Evolutionary conservation across 2,797 vertebrate genomes (phyloP), one percentile per base, ranked within the genome.

Genomic region (Moxostoma hubbsi): DNA sequence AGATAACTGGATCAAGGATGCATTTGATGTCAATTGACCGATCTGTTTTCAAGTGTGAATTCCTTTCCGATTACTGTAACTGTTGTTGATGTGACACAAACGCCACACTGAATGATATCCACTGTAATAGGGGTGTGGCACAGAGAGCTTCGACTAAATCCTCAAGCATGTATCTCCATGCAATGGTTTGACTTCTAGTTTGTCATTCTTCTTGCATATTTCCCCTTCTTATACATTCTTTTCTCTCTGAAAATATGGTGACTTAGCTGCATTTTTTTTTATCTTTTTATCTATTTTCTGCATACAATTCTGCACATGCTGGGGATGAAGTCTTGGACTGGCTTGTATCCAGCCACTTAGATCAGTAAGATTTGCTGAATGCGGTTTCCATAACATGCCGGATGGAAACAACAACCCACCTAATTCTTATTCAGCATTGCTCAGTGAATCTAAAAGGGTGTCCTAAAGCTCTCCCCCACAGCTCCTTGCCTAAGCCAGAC

Each of bases 381-480:
- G 67, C 4, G 79, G 79, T 70, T 77, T 83, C 46, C 51, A 24
- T 50, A 77, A 80, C 79, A 83, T 67, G 75, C 77, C 73, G 84
- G 68, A 79, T 50, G 69, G 67, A 67, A 74, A 83, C 49, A 64
- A 57, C 66, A 68, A 15, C 58, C 43, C 65, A 73, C 66, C 73
- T 53, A 75, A 67, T 76, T 80, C 77, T 72, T 64, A 76, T 83
- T 80, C 77, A 75, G 59, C 67, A 72, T 61, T 46, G 61, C 47
- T 70, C 15, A 53, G 15, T 18, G 65, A 62, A 64, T 18, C 24
- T 24, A 18, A 53, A 67, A 61, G 62, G 75, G 51, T 63, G 61
- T 13, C 49, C 88, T 79, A 75, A 77, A 81, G 62, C 79, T 89
- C 46, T 72, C 82, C 83, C 81, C 86, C 88, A 84, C 81, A 81